Conservation (phyloP, 2,797 vertebrate genomes). For the Peromyscus melanophrys region DNA sequence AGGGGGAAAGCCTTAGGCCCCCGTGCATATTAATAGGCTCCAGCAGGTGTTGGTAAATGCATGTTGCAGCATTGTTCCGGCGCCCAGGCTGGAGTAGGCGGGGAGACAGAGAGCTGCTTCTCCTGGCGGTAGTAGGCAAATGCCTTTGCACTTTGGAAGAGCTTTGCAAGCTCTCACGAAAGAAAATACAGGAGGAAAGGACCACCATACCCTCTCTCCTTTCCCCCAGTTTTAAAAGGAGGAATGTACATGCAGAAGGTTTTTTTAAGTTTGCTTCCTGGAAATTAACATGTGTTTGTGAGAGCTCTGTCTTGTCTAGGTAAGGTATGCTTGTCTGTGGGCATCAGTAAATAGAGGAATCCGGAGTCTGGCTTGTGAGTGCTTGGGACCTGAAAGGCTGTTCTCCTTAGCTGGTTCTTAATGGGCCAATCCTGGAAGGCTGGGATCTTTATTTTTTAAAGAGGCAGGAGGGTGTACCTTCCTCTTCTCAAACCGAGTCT, state of each 20-base stretch:
- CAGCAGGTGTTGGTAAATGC: slow-evolving; percentile 90
- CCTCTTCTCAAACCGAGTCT: not conserved
- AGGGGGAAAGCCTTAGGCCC: slow-evolving; percentile 77
- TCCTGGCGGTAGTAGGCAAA: slow-evolving; percentile 6
- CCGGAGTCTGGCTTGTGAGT: slow-evolving; percentile 56
- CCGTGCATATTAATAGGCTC: slow-evolving; percentile 89
- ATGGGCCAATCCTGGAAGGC: slow-evolving; percentile 30
- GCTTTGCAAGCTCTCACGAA: slow-evolving; percentile 10
- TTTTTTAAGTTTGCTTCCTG: slow-evolving; percentile 80
- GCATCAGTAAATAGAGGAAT: slow-evolving; percentile 39
- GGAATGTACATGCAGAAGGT: slow-evolving; percentile 43
- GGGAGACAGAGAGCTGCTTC: slow-evolving; percentile 66
- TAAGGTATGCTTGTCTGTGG: slow-evolving; percentile 33
- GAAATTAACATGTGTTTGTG: slow-evolving; percentile 69
- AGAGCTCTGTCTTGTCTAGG: slow-evolving; percentile 72
- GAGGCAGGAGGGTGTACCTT: not conserved
- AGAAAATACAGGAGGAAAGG: not conserved
- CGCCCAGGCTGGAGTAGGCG: slow-evolving; percentile 46
- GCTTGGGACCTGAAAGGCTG: slow-evolving; percentile 60
- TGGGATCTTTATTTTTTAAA: slow-evolving; percentile 61
- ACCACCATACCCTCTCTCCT: not conserved
- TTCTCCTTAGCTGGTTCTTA: slow-evolving; percentile 60
- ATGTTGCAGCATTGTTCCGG: slow-evolving; percentile 86
- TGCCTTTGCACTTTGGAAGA: slow-evolving; percentile 70
- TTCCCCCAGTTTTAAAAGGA: slow-evolving; percentile 51